Evolutionary conservation across 1,140 invertebrate genomes (phyloP), one percentile per base, ranked within the genome.

Genomic region (Parapsyche elsis): DNA sequence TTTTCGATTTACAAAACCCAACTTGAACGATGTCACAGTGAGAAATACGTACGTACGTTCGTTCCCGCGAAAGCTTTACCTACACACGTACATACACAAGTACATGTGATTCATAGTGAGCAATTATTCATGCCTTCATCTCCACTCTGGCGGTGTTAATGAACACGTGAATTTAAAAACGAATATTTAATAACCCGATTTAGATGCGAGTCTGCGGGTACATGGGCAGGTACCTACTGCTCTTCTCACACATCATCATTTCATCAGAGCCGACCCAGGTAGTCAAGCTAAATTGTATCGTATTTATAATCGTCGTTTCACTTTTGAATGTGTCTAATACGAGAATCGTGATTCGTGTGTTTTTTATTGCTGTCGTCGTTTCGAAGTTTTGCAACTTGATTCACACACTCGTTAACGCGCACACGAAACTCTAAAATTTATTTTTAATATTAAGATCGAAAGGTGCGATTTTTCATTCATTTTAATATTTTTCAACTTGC

Each of bases 261-360:
- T 53, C 49, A 53, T 53, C 49, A 14, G 49, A 12, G 49, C 49
- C 16, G 16, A 16, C 10, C 49, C 64, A 67, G 64, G 64, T 67
- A 67, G 64, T 67, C 64, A 21, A 16, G 21, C 64, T 67, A 53
- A 53, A 73, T 53, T 38, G 71, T 24, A 45, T 21, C 71, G 19
- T 73, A 73, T 73, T 73, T 46, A 73, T 73, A 73, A 73, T 45
- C 38, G 46, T 73, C 38, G 38, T 73, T 73, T 73, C 71, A 73
- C 71, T 73, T 73, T 73, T 73, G 38, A 53, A 73, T 67, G 38
- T 53, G 38, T 73, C 38, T 53, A 53, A 73, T 73, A 53, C 23
- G 44, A 45, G 30, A 73, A 73, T 73, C 71, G 38, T 53, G 71
- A 14, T 53, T 46, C 16, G 44, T 5, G 0, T 30, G 12, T 73